Base-by-base conservation (phyloP, 2,113 vertebrate genomes). In the Embiotoca jacksoni region DNA sequence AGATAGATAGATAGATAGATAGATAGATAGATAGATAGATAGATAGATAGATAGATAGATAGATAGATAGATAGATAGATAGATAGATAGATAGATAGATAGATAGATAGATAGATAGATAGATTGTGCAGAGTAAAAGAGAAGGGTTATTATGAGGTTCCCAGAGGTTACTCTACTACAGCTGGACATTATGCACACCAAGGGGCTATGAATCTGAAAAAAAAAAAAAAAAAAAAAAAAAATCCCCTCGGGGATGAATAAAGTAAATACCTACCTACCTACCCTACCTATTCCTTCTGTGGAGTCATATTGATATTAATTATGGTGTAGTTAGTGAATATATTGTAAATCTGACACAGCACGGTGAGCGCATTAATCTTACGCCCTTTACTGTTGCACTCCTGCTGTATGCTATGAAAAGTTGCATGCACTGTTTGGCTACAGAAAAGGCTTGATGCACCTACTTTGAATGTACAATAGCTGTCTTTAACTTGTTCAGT, bases 291-390 rank as follows among this genome's bases (percentile, higher is more conserved):
- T 32, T 32, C 35, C 36, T 73, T 62, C 50, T 64, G 56, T 60
- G 36, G 36, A 65, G 39, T 69, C 57, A 33, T 58, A 73, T 7
- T 69, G 70, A 76, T 64, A 57, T 65, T 68, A 31, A 67, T 61
- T 60, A 77, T 59, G 15, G 30, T 70, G 49, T 52, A 39, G 32
- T 66, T 41, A 72, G 57, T 76, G 39, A 67, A 73, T 74, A 88
- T 80, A 23, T 1, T 23, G 23, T 23, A 47, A 72, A 88, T 88
- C 44, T 61, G 59, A 62, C 70, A 44, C 15, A 7, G 23, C 14
- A 44, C 31, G 47, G 3, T 7, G 9, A 69, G 60, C 52, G 23
- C 55, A 68, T 83, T 74, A 32, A 74, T 83, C 63, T 37, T 1
- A 46, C 14, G 47, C 32, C 36, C 33, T 60, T 81, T 59, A 44